Conservation (phyloP, 2,797 vertebrate species). For the Eupleurogrammus muticus region DNA sequence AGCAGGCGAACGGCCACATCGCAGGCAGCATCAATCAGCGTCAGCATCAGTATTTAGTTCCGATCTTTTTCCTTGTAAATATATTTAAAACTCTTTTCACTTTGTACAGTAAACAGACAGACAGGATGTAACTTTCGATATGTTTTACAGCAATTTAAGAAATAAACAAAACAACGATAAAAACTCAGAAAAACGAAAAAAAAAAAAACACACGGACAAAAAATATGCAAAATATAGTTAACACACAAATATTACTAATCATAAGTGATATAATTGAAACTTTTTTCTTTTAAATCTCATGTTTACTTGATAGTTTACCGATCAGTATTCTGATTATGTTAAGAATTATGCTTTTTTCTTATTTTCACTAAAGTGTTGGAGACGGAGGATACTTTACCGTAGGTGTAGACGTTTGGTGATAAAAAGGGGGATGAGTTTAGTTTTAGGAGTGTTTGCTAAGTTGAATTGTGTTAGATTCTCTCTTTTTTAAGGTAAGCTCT, state of each 20-base stretch:
- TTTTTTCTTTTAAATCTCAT: conserved; percentile 81
- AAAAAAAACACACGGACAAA: conserved; percentile 71
- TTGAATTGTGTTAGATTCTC: conserved; percentile 81
- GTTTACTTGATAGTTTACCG: conserved; percentile 82
- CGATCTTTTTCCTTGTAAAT: conserved; percentile 81
- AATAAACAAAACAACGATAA: conserved; percentile 82
- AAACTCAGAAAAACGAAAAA: conserved; percentile 67
- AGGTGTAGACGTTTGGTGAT: conserved; percentile 83
- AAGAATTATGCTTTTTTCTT: conserved; percentile 78
- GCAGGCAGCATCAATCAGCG: conserved; percentile 65
- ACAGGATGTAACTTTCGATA: conserved; percentile 86
- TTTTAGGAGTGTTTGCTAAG: conserved; percentile 81
- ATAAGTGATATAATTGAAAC: conserved; percentile 81
- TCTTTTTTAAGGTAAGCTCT: conserved; percentile 83
- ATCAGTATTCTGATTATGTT: conserved; percentile 81
- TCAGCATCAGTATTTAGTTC: conserved; percentile 70
- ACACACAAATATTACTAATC: conserved; percentile 79
- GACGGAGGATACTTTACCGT: conserved; percentile 76
- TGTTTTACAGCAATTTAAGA: conserved; percentile 86
- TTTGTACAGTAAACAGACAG: conserved; percentile 86
- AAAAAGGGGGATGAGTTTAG: conserved; percentile 73
- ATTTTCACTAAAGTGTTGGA: conserved; percentile 78
- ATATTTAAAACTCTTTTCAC: conserved; percentile 82
- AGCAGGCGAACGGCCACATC: conserved; percentile 22
- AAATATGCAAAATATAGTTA: conserved; percentile 84